These are phyloP conservation scores for Trididemnum nubilum DNA, from an alignment of 23 tunicate species.

Conservation along the genomic window DNA sequence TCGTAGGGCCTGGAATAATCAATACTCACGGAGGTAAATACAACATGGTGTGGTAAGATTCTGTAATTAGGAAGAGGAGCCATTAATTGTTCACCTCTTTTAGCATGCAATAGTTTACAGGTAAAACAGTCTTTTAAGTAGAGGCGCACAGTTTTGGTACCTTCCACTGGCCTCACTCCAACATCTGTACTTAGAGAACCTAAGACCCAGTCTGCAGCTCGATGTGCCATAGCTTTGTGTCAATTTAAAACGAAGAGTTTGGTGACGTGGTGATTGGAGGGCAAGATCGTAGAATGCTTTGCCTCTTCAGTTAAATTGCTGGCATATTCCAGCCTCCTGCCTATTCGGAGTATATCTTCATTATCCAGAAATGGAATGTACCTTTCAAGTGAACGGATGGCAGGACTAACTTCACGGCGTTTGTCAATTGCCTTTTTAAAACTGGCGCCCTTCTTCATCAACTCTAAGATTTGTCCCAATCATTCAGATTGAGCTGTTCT, in stretches of 20 bases:
- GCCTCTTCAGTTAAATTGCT: not conserved
- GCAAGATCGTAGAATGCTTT: not conserved
- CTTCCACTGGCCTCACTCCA: conserved; percentile 5
- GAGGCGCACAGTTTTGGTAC: not conserved
- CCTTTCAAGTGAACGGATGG: not conserved
- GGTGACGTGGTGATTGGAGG: not conserved
- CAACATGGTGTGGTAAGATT: not conserved
- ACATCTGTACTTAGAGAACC: not conserved
- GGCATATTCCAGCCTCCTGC: conserved; percentile 1
- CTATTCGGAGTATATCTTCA: conserved; percentile 2
- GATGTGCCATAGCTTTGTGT: conserved; percentile 7
- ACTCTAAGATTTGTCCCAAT: not conserved
- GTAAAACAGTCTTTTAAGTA: not conserved
- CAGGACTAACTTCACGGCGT: not conserved
- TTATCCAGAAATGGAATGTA: not conserved
- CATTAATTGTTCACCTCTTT: conserved; percentile 13
- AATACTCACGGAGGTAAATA: not conserved
- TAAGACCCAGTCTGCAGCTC: conserved; percentile 8
- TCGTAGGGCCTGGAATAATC: conserved; percentile 19
- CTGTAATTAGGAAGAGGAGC: conserved; percentile 11
- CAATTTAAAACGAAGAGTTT: not conserved
- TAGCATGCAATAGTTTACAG: not conserved
- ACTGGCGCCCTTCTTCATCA: not conserved
- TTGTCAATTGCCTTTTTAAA: not conserved
- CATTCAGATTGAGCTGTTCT: not conserved